phyloP scores from a whole-genome alignment of 2,797 vertebrate genomes.

The Enteromius trimaculatus region DNA sequence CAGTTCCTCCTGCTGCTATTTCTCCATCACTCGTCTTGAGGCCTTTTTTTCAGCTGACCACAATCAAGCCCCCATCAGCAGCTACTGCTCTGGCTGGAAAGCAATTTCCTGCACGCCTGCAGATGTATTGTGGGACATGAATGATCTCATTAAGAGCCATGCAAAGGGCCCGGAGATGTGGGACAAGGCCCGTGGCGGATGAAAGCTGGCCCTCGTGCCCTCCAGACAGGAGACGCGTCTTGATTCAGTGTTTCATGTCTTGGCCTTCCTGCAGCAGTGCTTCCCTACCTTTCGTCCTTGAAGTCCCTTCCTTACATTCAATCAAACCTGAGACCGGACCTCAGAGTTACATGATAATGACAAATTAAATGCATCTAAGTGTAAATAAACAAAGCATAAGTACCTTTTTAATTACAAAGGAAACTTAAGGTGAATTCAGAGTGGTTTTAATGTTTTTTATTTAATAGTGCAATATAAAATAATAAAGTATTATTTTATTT shows the following conservation, averaged over 20 bases:
- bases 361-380: neutral
- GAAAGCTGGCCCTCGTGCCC: slow-evolving; percentile 9
- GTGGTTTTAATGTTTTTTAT: neutral
- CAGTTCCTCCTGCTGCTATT: slow-evolving; percentile 11
- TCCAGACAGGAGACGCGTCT: slow-evolving; percentile 2
- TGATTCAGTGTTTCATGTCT: neutral
- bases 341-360: neutral
- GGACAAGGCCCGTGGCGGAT: neutral
- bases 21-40: neutral
- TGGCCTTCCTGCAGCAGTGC: neutral
- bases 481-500: too few relatives aligned
- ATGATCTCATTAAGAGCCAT: slow-evolving; percentile 72
- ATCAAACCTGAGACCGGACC: neutral
- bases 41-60: slow-evolving; percentile 35
- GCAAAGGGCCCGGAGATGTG: slow-evolving; percentile 64
- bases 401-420: neutral
- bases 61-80: slow-evolving; percentile 52
- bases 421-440: neutral
- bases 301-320: neutral
- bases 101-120: slow-evolving; percentile 67
- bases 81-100: slow-evolving; percentile 47
- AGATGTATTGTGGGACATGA: slow-evolving; percentile 67
- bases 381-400: neutral
- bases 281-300: neutral
- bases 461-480: too few relatives aligned